Evolutionary conservation across 2,113 vertebrate genomes (phyloP), one percentile per base, ranked within the genome.

Genomic region (Nansenia antarctica): DNA sequence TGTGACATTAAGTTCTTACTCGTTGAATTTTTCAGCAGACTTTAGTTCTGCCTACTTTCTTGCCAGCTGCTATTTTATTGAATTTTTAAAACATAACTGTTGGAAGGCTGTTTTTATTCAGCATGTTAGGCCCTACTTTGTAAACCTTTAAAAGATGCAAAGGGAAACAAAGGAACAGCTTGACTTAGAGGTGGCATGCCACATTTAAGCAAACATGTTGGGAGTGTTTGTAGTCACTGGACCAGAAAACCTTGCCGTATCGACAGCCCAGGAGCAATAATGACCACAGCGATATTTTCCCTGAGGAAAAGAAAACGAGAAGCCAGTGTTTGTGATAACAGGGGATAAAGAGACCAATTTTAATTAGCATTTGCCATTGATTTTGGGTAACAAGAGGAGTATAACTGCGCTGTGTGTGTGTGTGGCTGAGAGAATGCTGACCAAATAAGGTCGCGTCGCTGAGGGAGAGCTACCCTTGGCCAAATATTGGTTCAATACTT

Each of bases 21-120:
- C 59, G 71, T 84, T 86, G 80, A 74, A 87, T 80, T 79, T 89
- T 89, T 85, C 69, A 82, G 69, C 72, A 82, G 59, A 76, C 66
- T 78, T 73, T 2, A 0, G 63, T 70, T 74, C 31, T 73, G 65
- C 77, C 80, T 74, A 71, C 76, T 80, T 72, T 64, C 62, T 69
- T 80, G 66, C 18, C 72, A 72, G 32, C 65, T 86, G 70, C 72
- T 86, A 65, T 66, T 74, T 61, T 9, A 0, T 69, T 87, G 74
- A 72, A 84, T 86, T 84, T 88, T 86, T 83, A 74, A n/a, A 89
- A 79, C 58, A 70, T 58, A 68, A 49, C 45, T 67, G 70, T 69
- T 72, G 73, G 53, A 74, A 79, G 53, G 54, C 69, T 64, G 73
- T 60, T 77, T 69, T 72, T 74, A 74, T 74, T 77, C 59, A 58